Base-by-base conservation (phyloP, 2,888 invertebrate species). In the Octodonta nipae region DNA sequence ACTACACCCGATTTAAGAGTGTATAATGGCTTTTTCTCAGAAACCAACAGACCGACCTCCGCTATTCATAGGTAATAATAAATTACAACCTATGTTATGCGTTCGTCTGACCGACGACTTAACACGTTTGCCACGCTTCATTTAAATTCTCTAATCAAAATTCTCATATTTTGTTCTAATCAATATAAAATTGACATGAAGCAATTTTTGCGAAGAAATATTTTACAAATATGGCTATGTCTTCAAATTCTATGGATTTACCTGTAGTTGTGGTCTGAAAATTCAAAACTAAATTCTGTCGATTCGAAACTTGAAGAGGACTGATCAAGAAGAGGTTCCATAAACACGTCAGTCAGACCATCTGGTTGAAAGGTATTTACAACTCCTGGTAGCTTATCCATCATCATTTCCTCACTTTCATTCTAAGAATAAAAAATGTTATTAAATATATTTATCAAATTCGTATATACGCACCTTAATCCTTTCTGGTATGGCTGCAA, bases 401-500 rank as follows among this genome's bases (percentile, higher is more conserved):
- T 55, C 59, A 73, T 65, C 64, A 73, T 70, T 29, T 81, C 79
- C 41, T 81, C 78, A 46, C 78, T 80, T 61, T 82, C 82, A 57
- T 82, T 82, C 81, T 82, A 46, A 8, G 56, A 44, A 30, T 33
- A 7, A 16, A 15, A 15, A 15, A 29, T 29, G 6, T 15, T 11
- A 22, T 10, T 10, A 22, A 3, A 22, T 11, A n/a, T 22, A n/a
- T n/a, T n/a, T 11, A 22, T 22, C 4, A 10, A 22, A 22, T 7
- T 12, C 7, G 6, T 7, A 2, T 28, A 26, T n/a, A 33, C 47
- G 55, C 60, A 84, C 84, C 78, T 96, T 96, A 58, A 95, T 96
- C 52, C 92, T 73, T 48, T 93, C 92, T 37, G 96, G 95, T 75
- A 96, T 87, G 7, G 95, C 95, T 33, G 93, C 95, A 55, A 96